Percentiles rank a stretch among this genome's conserved stretches.
Conservation (phyloP, 2,797 vertebrate species). For the Acanthurus tractus region DNA sequence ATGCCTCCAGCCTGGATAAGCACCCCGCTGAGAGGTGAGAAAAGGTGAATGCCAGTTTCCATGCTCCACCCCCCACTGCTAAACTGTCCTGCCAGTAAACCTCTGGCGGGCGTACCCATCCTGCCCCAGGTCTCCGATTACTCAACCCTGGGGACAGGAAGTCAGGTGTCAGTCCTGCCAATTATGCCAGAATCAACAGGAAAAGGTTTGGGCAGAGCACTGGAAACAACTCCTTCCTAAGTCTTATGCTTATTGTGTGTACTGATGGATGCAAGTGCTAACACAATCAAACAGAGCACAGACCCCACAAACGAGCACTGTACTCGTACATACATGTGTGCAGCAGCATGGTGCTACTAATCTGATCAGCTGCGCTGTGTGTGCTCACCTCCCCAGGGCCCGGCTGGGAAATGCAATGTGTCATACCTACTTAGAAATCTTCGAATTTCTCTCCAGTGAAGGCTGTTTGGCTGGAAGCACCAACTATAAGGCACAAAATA, state of each 20-base stretch:
- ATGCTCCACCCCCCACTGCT: not conserved
- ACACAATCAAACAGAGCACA: not conserved
- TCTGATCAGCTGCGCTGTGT: constrained; percentile 61
- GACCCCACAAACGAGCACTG: not conserved
- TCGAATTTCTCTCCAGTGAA: constrained; percentile 11
- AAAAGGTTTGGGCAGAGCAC: constrained; percentile 42
- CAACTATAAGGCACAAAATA: not conserved
- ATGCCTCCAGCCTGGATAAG: constrained; percentile 10
- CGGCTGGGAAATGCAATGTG: constrained; percentile 51
- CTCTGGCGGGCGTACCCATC: constrained; percentile 21
- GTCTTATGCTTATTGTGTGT: not conserved
- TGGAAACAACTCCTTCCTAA: constrained; percentile 61
- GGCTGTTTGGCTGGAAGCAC: not conserved
- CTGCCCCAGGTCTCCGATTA: constrained; percentile 25
- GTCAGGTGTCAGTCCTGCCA: constrained; percentile 24
- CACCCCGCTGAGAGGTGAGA: constrained; percentile 16
- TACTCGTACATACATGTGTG: constrained; percentile 1
- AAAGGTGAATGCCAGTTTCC: constrained; percentile 26
- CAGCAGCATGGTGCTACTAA: constrained; percentile 66
- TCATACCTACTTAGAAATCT: constrained; percentile 44
- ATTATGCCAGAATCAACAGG: constrained; percentile 46
- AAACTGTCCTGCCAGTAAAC: constrained; percentile 20
- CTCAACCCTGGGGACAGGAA: constrained; percentile 53
- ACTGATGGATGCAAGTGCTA: not conserved
- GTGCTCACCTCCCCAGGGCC: constrained; percentile 41